Base-by-base conservation (phyloP, 2,888 invertebrate species). In the Ernsta delagoae region DNA sequence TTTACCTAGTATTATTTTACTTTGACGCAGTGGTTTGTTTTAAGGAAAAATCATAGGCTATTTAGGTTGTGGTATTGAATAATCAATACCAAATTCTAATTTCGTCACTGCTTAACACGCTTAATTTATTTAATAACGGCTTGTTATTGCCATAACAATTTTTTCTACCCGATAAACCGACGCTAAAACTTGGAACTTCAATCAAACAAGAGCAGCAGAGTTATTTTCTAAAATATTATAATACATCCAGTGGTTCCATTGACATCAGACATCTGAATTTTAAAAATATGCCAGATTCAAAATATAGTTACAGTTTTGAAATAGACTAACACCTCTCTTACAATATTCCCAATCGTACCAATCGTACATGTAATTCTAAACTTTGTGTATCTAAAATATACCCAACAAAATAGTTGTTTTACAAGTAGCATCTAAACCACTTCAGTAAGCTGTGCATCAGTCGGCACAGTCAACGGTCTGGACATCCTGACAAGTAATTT, bases 401-500 rank as follows among this genome's bases (percentile, higher is more conserved):
- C 24, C 24, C 24, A 24, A 24, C 24, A 24, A 24, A 24, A 24
- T 24, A 24, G 24, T 24, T 24, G 24, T 39, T 39, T 39, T 39
- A 7, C 1, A 39, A 39, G 41, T 9, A 41, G 9, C 41, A 9
- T 41, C 8, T 41, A 41, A 41, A 41, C 41, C 8, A 41, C 59
- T 53, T 41, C 50, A 65, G 36, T 53, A 41, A n/a, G 53, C 50
- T 24, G 31, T 53, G 53, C 41, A 31, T 41, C 34, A 39, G 48
- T 34, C 53, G 31, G 9, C 5, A 34, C 61, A 43, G 54, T 54
- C 66, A 77, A 65, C 64, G 72, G 71, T 67, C 70, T 74, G 70
- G 67, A 70, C 71, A 74, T 77, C 77, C 77, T 72, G 70, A 71
- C 16, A 50, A 50, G 16, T 65, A 62, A 75, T 74, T 74, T 77